Base-by-base conservation (phyloP, 23 tunicate species). In the Trididemnum miniatum region DNA sequence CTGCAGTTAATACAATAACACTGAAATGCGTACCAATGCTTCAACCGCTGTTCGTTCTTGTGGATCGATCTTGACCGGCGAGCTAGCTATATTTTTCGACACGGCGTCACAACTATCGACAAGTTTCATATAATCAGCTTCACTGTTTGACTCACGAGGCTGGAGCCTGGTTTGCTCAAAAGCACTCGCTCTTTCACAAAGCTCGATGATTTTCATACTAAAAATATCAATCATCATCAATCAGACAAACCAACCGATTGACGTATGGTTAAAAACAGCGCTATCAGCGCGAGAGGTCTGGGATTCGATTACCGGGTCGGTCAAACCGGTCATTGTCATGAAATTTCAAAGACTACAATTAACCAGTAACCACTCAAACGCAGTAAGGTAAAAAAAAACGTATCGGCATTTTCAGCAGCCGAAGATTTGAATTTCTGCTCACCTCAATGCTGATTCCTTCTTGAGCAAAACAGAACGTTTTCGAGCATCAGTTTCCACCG, bases 371-470 rank as follows among this genome's bases (percentile, higher is more conserved):
- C n/a, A n/a, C n/a, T n/a, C n/a, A n/a, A n/a, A n/a, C n/a, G n/a
- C n/a, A n/a, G n/a, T n/a, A n/a, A n/a, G n/a, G n/a, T 7, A n/a
- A 31, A 69, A 5, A 20, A 62, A 15, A 62, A 23, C 25, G n/a
- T n/a, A n/a, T n/a, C n/a, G n/a, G n/a, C n/a, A n/a, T n/a, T n/a
- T n/a, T n/a, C n/a, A n/a, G n/a, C n/a, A n/a, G n/a, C n/a, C n/a
- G n/a, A n/a, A n/a, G n/a, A n/a, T n/a, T n/a, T n/a, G n/a, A n/a
- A 32, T 22, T 80, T 29, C 52, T 37, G 0, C 77, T 30, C 1
- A 93, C 98, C 98, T 93, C 71, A 88, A 51, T 0, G 59, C 1
- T 27, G 80, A 57, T 71, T 91, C 92, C 65, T 81, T 88, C 50
- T 74, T 63, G 65, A 91, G 34, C 35, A 96, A 23, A 9, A 29